phyloP scores from a whole-genome alignment of 2,113 vertebrate species.

The Sula dactylatra region DNA sequence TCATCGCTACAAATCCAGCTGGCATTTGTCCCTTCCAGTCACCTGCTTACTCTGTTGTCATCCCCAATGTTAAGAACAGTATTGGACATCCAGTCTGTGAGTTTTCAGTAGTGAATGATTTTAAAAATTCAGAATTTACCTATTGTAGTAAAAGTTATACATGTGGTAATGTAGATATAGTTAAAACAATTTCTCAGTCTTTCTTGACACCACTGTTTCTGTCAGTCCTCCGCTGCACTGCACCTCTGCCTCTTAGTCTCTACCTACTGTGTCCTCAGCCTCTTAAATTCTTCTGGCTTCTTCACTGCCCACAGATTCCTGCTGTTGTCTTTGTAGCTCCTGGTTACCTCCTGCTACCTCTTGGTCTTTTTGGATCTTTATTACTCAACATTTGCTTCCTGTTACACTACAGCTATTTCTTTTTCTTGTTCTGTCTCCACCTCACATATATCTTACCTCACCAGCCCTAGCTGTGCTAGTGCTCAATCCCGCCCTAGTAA shows the following conservation, averaged over 20 bases:
- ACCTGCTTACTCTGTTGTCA: conserved; percentile 70
- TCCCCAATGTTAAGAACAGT: conserved; percentile 57
- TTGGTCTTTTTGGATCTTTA: background rate
- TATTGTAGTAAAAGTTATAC: background rate
- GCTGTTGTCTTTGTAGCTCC: background rate
- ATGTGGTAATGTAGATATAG: background rate
- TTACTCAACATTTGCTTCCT: background rate
- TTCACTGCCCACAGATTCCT: background rate
- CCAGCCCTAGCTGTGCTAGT: background rate
- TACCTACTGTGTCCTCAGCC: background rate
- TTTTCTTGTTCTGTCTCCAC: background rate
- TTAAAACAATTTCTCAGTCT: background rate
- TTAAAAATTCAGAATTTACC: background rate
- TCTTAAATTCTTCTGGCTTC: background rate
- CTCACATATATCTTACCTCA: background rate
- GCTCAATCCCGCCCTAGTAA: background rate
- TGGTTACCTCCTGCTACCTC: background rate
- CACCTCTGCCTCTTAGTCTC: background rate
- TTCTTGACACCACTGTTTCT: background rate
- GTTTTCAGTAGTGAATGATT: conserved; percentile 53
- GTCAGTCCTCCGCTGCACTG: background rate
- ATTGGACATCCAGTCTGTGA: conserved; percentile 74
- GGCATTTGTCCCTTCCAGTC: conserved; percentile 61
- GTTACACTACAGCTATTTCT: background rate
- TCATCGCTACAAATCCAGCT: conserved; percentile 63